Evolutionary conservation across 2,113 vertebrate species (phyloP).

Genomic region (Vidua macroura): DNA sequence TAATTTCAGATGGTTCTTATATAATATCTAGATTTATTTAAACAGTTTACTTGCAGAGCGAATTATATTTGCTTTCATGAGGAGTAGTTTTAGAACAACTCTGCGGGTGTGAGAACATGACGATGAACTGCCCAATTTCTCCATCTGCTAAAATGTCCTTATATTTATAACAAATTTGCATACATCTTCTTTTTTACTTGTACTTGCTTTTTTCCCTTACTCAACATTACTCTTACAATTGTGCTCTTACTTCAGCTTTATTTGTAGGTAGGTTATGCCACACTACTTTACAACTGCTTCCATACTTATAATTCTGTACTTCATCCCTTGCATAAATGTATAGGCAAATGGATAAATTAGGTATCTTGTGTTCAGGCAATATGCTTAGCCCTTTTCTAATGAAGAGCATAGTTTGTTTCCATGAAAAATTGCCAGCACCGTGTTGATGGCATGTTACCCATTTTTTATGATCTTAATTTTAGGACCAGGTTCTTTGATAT

Average conservation of each 20-base stretch:
- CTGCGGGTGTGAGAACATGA: conserved; percentile 67
- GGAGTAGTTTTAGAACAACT: conserved; percentile 67
- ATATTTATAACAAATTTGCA: conserved; percentile 45
- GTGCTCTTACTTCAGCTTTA: background rate
- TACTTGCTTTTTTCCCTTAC: background rate
- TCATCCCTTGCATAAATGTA: background rate
- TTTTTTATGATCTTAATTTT: background rate
- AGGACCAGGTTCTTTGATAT: background rate
- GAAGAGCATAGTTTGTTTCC: background rate
- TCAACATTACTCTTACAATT: background rate
- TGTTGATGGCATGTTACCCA: background rate
- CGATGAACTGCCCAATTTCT: conserved; percentile 61
- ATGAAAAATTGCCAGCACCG: background rate
- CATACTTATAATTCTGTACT: background rate
- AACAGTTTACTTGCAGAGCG: conserved; percentile 31
- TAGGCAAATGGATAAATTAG: background rate
- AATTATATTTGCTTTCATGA: conserved; percentile 60
- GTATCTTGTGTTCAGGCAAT: background rate
- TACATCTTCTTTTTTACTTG: conserved; percentile 14
- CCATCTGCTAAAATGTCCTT: conserved; percentile 68
- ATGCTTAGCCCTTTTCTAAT: background rate
- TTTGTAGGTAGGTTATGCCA: background rate
- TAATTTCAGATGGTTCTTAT: conserved; percentile 44
- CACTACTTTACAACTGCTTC: background rate
- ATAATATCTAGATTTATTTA: conserved; percentile 41